Evolutionary conservation across 2,797 vertebrate species (phyloP), one percentile per base, ranked within the genome.

Genomic region (Antennarius maculatus): DNA sequence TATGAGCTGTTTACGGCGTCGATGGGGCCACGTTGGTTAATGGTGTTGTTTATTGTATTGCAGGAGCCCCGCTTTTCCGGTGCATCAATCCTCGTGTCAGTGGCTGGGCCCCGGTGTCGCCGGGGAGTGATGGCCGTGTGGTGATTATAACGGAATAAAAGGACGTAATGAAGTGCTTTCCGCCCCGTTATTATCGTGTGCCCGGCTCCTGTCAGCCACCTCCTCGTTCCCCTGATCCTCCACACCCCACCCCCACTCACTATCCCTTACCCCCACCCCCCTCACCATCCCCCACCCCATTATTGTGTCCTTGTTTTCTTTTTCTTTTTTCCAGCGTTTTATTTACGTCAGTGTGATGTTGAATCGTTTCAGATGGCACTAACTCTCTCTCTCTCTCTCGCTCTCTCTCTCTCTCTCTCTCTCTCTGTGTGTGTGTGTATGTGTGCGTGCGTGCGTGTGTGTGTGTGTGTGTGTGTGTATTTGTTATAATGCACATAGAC

Each of bases 341-440:
- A 92, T 39, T 17, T 64, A 93, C 93, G 95, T 95, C 96, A 93
- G 95, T 92, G 93, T 95, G 92, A 94, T 95, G 93, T 95, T 94
- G 94, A 94, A 92, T 95, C 92, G 92, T 94, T 94, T 54, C 90
- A 93, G 93, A 94, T 93, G 93, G 91, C 94, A 95, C 95, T 94
- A 94, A 92, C 92, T n/a, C n/a, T n/a, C n/a, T n/a, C n/a, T n/a
- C n/a, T n/a, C n/a, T n/a, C n/a, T n/a, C n/a, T n/a, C n/a, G n/a
- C n/a, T n/a, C n/a, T n/a, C n/a, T n/a, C n/a, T n/a, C n/a, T n/a
- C n/a, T n/a, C n/a, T n/a, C n/a, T n/a, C n/a, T n/a, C n/a, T n/a
- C n/a, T n/a, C n/a, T n/a, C n/a, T n/a, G 90, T 62, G 31, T 37
- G 54, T 7, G 58, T 43, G 28, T 92, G 93, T 91, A 91, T 88